Evolutionary conservation across 2,797 vertebrate genomes (phyloP).

Genomic region (Leucoraja ocellata): DNA sequence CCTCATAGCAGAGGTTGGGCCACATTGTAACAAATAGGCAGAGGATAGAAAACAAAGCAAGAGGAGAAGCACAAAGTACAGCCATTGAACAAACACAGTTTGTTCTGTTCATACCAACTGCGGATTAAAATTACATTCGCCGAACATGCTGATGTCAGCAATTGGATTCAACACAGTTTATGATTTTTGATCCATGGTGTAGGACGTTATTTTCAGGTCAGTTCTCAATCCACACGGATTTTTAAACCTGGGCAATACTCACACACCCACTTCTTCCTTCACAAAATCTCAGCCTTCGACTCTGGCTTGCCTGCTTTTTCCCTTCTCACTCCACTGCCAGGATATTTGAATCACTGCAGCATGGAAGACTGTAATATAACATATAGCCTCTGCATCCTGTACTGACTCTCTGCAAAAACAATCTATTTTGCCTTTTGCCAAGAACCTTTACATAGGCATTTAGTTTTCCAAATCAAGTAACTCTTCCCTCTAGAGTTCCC

Average conservation of each 20-base stretch:
- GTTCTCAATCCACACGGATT: neutral
- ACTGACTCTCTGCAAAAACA: too few species aligned
- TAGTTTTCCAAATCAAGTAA: neutral
- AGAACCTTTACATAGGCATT: neutral
- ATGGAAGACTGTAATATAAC: too few species aligned
- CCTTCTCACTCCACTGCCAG: too few species aligned
- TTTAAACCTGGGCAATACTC: neutral
- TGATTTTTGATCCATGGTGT: neutral
- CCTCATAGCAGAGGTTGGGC: neutral
- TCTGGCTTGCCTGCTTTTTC: neutral
- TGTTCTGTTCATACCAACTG: conserved; percentile 12
- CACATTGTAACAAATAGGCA: neutral
- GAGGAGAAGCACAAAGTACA: neutral
- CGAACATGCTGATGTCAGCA: neutral
- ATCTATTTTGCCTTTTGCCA: too few species aligned
- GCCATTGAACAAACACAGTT: neutral
- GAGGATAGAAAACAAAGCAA: neutral
- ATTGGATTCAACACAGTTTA: neutral
- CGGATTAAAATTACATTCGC: neutral
- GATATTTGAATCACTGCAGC: neutral
- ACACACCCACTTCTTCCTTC: neutral
- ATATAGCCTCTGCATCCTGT: too few species aligned
- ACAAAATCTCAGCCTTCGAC: neutral
- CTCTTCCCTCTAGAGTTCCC: neutral
- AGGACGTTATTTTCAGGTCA: neutral